phyloP scores from a whole-genome alignment of 1,140 invertebrate species.

The Chrysomallon squamiferum region DNA sequence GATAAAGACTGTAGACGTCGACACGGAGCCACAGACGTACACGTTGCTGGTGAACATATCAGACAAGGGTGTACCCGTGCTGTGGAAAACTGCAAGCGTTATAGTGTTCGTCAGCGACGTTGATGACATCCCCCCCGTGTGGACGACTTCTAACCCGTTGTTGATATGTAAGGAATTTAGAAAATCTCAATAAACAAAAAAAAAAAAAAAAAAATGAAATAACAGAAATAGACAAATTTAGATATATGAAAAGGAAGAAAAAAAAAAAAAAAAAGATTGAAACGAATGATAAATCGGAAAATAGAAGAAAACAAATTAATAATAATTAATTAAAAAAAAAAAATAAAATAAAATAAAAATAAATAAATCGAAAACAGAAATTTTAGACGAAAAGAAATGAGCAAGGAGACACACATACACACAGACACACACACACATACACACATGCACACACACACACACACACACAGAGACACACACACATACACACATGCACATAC shows the following conservation, averaged over 20 bases:
- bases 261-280: not conserved
- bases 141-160: not conserved
- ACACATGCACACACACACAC: not conserved
- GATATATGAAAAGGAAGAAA: not conserved
- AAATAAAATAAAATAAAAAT: not conserved
- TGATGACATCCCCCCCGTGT: not conserved
- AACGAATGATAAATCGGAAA: not conserved
- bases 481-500: not conserved
- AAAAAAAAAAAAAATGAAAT: not conserved
- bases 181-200: not conserved
- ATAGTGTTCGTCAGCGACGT: not conserved
- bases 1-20: not conserved
- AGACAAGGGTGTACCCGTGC: not conserved
- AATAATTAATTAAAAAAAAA: not conserved
- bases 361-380: not conserved
- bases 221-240: not conserved
- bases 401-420: too few species aligned
- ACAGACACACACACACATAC: too few species aligned
- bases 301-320: not conserved
- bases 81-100: not conserved
- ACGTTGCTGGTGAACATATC: not conserved
- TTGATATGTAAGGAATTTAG: not conserved
- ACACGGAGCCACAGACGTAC: not conserved
- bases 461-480: not conserved
- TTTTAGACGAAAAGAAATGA: not conserved